Conservation (phyloP, 2,113 vertebrate genomes). For the Rhabdornis inornatus region DNA sequence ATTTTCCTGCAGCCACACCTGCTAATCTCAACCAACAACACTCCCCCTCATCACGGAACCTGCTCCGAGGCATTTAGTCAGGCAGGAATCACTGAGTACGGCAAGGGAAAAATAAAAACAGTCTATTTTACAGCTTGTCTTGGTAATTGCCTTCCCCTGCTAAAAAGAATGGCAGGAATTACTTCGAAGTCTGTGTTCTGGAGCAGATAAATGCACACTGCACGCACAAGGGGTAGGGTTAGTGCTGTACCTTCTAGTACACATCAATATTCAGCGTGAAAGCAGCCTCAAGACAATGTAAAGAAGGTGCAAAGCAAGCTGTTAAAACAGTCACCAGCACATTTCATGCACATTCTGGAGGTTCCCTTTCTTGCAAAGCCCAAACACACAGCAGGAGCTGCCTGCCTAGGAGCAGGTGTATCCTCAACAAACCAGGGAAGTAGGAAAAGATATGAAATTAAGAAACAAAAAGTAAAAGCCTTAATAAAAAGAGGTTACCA, state of each 20-base stretch:
- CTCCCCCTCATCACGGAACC: constrained; percentile 33
- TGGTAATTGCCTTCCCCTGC: neutral
- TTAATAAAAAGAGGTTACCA: neutral
- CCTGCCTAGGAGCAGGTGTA: neutral
- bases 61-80: constrained; percentile 34
- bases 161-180: neutral
- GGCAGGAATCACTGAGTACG: neutral
- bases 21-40: constrained; percentile 53
- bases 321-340: neutral
- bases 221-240: neutral
- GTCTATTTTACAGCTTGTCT: neutral
- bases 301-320: neutral
- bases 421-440: neutral
- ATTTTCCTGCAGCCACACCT: constrained; percentile 46
- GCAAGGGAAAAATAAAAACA: neutral
- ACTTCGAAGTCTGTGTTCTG: neutral
- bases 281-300: neutral
- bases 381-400: neutral
- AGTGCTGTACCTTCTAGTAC: neutral
- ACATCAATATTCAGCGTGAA: neutral
- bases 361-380: neutral
- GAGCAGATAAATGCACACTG: neutral
- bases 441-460: neutral
- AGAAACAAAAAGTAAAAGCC: neutral
- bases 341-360: neutral